Conservation (phyloP, 2,113 vertebrate species). For the Oriolus oriolus region DNA sequence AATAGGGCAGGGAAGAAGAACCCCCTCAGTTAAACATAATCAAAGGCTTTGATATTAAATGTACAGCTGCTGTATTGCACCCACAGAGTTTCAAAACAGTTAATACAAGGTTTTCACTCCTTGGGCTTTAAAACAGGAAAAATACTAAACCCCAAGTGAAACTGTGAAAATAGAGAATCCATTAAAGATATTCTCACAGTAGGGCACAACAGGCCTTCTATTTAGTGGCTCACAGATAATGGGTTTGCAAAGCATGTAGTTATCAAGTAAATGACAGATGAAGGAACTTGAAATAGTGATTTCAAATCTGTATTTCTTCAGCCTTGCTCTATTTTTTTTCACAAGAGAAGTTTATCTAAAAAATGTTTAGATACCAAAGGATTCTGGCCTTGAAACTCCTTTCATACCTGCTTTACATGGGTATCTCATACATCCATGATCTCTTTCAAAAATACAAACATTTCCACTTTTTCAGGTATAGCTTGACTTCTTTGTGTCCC, state of each 20-base stretch:
- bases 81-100: conserved; percentile 19
- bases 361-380: background rate
- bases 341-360: background rate
- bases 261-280: conserved; percentile 18
- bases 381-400: background rate
- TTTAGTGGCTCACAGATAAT: conserved; percentile 1
- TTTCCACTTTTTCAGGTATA: background rate
- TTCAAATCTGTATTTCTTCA: conserved; percentile 10
- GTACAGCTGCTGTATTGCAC: background rate
- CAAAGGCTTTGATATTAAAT: conserved; percentile 17
- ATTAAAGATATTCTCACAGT: conserved; percentile 52
- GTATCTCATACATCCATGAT: background rate
- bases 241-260: background rate
- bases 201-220: background rate
- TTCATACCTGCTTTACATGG: background rate
- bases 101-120: conserved; percentile 13
- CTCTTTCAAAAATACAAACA: background rate
- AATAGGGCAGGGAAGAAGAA: background rate
- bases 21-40: conserved; percentile 29
- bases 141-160: background rate
- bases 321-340: conserved; percentile 1
- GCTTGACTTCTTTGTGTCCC: background rate
- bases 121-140: background rate
- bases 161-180: conserved; percentile 25
- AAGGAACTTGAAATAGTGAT: conserved; percentile 45